These are phyloP conservation scores for Ditula angustiorana DNA, from an alignment of 2,888 invertebrate species.

Conservation along the genomic window DNA sequence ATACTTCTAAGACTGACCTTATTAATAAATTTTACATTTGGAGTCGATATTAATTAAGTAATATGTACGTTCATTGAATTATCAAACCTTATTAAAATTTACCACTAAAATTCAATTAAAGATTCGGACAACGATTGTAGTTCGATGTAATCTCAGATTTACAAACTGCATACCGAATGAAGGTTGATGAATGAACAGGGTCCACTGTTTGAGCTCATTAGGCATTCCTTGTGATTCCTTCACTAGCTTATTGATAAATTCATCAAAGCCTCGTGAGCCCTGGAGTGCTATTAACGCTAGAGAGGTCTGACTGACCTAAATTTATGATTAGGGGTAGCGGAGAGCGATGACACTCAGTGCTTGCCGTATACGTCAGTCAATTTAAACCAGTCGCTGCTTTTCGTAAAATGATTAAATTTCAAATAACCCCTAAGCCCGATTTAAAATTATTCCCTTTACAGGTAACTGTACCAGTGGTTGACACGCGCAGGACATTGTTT, in stretches of 20 bases:
- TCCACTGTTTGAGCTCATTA: conserved; percentile 9
- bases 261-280: conserved; percentile 20
- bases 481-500: too few relatives aligned
- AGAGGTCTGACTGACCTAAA: conserved; percentile 27
- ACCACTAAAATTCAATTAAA: too few relatives aligned
- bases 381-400: not conserved
- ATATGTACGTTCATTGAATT: too few relatives aligned
- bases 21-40: too few relatives aligned
- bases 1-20: too few relatives aligned
- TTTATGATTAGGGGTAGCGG: conserved; percentile 20
- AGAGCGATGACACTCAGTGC: conserved; percentile 4
- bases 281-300: conserved; percentile 16
- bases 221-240: conserved; percentile 25
- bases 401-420: too few relatives aligned
- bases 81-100: too few relatives aligned
- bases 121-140: not conserved
- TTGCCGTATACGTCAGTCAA: not conserved
- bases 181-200: conserved; percentile 28
- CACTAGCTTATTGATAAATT: conserved; percentile 30
- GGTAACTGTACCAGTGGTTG: too few relatives aligned
- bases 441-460: too few relatives aligned
- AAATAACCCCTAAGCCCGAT: too few relatives aligned
- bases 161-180: conserved; percentile 52
- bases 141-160: conserved; percentile 21
- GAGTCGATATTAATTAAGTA: too few relatives aligned